These are phyloP conservation scores for Alaudala cheleensis DNA, from an alignment of 2,113 vertebrate genomes.

Conservation along the genomic window DNA sequence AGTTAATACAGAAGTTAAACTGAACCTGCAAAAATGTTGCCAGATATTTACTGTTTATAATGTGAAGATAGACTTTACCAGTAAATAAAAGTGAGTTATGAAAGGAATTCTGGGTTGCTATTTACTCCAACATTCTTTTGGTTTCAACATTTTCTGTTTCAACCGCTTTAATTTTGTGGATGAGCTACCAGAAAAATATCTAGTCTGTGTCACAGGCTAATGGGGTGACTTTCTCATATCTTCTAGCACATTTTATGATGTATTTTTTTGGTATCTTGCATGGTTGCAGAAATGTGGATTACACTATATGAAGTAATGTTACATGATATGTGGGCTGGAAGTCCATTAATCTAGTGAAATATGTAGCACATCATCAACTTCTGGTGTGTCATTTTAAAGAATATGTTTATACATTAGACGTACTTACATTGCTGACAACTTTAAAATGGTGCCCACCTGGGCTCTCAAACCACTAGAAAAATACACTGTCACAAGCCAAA, in stretches of 20 bases:
- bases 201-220: constrained; percentile 56
- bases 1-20: neutral
- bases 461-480: neutral
- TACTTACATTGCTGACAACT: neutral
- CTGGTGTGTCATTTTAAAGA: constrained; percentile 27
- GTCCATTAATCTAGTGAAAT: constrained; percentile 61
- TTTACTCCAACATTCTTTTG: constrained; percentile 16
- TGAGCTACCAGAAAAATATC: constrained; percentile 49
- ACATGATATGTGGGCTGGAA: constrained; percentile 37
- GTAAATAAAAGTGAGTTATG: constrained; percentile 16
- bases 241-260: constrained; percentile 50
- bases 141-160: constrained; percentile 18
- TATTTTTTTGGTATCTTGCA: constrained; percentile 55
- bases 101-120: constrained; percentile 4
- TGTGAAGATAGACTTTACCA: neutral
- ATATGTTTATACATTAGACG: constrained; percentile 33
- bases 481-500: neutral
- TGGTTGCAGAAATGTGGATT: constrained; percentile 57
- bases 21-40: neutral
- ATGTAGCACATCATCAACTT: constrained; percentile 49
- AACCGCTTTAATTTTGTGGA: neutral
- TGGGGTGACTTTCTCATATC: constrained; percentile 41
- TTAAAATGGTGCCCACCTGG: neutral
- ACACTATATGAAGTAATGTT: constrained; percentile 73
- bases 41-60: neutral